phyloP scores from a whole-genome alignment of 2,113 vertebrate species.

The Engystomops pustulosus region DNA sequence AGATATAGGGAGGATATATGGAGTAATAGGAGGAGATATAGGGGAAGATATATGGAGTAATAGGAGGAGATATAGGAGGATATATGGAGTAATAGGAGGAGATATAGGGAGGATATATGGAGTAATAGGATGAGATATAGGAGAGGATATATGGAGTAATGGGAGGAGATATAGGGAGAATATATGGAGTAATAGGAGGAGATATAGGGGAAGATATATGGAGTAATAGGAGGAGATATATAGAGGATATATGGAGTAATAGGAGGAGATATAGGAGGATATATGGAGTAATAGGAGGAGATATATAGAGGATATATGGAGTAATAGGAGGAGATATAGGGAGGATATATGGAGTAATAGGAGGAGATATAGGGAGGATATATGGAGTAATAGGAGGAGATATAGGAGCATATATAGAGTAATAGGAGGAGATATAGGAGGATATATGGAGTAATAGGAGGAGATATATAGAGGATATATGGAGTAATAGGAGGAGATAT shows the following conservation, averaged over 20 bases:
- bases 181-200: not conserved
- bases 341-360: not conserved
- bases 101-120: not conserved
- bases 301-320: not conserved
- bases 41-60: no score
- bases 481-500: conserved; percentile 8
- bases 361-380: not conserved
- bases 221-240: not conserved
- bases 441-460: not conserved
- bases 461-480: not conserved
- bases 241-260: not conserved
- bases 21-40: conserved; percentile 7
- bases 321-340: not conserved
- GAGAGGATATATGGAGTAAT: not conserved
- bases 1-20: not conserved
- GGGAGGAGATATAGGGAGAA: not conserved
- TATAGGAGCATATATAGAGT: not conserved
- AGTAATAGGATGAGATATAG: conserved; percentile 4
- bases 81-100: not conserved
- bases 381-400: conserved; percentile 1
- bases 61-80: no score
- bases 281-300: not conserved
- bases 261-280: not conserved
- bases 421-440: not conserved
- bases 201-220: not conserved